A percentile compares a stretch with the other conserved stretches of the same genome.
These are phyloP conservation scores for Siniperca chuatsi DNA, from an alignment of 2,113 vertebrate species.

Conservation along the genomic window DNA sequence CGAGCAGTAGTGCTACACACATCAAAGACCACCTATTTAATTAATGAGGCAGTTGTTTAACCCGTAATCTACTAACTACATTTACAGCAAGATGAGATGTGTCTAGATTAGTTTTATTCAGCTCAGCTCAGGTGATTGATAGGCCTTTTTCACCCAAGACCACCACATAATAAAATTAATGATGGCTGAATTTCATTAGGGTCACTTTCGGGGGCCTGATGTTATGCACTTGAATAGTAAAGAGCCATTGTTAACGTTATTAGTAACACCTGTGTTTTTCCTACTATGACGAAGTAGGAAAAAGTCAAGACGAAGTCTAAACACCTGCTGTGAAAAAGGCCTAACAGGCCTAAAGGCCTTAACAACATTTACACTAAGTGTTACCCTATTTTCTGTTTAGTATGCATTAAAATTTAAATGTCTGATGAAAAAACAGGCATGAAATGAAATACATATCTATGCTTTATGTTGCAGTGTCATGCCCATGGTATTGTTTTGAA, in stretches of 20 bases:
- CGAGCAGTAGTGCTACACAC: not conserved
- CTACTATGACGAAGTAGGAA: not conserved
- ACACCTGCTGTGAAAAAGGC: not conserved
- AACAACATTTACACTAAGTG: not conserved
- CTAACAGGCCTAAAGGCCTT: no score
- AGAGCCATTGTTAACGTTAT: not conserved
- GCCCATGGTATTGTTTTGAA: constrained; percentile 2
- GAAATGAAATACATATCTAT: not conserved
- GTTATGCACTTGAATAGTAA: not conserved
- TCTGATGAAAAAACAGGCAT: not conserved
- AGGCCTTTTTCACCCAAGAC: not conserved
- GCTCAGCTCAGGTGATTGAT: not conserved
- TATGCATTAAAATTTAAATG: not conserved
- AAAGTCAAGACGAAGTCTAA: not conserved
- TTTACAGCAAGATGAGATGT: not conserved
- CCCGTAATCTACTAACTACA: not conserved
- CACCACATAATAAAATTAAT: not conserved
- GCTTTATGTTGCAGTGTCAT: not conserved
- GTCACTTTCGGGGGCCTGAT: no score
- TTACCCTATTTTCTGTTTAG: not conserved
- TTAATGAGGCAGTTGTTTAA: not conserved
- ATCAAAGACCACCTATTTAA: no score
- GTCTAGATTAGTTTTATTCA: not conserved
- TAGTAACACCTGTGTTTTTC: not conserved
- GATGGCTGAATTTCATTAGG: not conserved